Evolutionary conservation across 1,140 invertebrate species (phyloP), one percentile per base, ranked within the genome.

Genomic region (Drosophila trapezifrons): DNA sequence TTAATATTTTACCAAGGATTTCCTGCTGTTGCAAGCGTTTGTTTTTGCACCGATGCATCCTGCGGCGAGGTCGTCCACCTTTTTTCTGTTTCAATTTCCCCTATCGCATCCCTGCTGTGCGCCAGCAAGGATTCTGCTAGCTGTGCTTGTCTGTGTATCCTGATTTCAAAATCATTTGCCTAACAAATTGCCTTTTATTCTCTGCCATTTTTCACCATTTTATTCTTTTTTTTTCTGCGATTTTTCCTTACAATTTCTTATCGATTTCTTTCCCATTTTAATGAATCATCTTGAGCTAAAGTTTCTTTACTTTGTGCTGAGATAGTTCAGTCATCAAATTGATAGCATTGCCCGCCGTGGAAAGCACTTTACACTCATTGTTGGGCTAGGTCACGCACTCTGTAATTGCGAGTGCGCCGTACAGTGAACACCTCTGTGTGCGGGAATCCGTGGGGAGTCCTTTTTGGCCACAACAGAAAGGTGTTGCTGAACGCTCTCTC

Each of bases 21-120:
- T 38, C 12, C 10, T 55, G 8, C 0, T 10, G 6, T 8, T 29
- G 20, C 10, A 49, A 27, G 2, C 29, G 9, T 40, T 18, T 46
- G 57, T 72, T 45, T 54, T 40, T 45, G 15, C 22, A 42, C n/a
- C n/a, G n/a, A 57, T 56, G 76, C 71, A 76, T 71, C 65, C 58
- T 60, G 71, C 9, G 17, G 37, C 37, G 62, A 80, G 84, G 84
- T 87, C 84, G 84, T 89, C 64, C 29, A 89, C 84, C 84, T 87
- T 80, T 79, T 80, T 78, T 49, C 47, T 40, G 64, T 46, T 69
- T 67, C 47, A 4, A 20, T 70, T 77, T 70, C 35, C 32, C 55
- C 71, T n/a, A 57, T 54, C 55, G 20, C 52, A 27, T 74, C 25
- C 57, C 43, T 46, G 20, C n/a, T n/a, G 18, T 45, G 15, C 65